A percentile compares a stretch with the other conserved stretches of the same genome.
These are phyloP conservation scores for Hydroisotoma schaefferi DNA, from an alignment of 2,888 invertebrate species.

Conservation along the genomic window DNA sequence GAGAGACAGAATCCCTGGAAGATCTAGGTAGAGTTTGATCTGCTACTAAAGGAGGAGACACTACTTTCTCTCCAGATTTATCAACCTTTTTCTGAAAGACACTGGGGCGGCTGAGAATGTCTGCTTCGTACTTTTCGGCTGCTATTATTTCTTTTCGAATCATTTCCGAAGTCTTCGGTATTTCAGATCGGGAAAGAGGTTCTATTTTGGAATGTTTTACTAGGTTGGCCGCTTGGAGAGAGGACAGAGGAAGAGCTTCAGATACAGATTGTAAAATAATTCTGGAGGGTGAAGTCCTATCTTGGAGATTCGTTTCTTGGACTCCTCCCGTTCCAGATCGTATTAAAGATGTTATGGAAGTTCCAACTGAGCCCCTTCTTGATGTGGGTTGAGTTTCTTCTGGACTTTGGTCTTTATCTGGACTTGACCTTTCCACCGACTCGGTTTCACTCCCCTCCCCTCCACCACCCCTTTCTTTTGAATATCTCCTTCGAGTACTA, in stretches of 20 bases:
- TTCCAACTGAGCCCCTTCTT: background rate
- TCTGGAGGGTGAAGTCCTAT: background rate
- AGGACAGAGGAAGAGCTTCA: no score
- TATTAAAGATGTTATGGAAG: background rate
- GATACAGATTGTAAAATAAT: background rate
- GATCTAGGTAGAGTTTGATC: background rate
- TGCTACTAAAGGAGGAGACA: background rate
- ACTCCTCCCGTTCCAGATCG: background rate
- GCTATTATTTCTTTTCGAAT: conserved; percentile 7
- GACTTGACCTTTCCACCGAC: background rate
- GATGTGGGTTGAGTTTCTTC: background rate
- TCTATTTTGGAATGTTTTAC: no score
- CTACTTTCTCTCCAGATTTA: conserved; percentile 1
- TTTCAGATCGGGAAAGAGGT: no score
- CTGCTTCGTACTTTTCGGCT: conserved; percentile 44
- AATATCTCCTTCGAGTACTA: conserved; percentile 37
- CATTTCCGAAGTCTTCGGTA: background rate
- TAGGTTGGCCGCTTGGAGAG: no score
- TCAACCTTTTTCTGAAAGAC: conserved; percentile 21
- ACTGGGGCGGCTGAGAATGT: conserved; percentile 45
- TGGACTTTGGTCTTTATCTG: conserved; percentile 9
- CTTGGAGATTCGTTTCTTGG: no score
- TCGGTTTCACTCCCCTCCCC: background rate
- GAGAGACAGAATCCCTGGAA: conserved; percentile 18
- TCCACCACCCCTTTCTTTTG: conserved; percentile 15